Evolutionary conservation across 1,140 invertebrate genomes (phyloP).

Genomic region (Meloidogyne hapla): DNA sequence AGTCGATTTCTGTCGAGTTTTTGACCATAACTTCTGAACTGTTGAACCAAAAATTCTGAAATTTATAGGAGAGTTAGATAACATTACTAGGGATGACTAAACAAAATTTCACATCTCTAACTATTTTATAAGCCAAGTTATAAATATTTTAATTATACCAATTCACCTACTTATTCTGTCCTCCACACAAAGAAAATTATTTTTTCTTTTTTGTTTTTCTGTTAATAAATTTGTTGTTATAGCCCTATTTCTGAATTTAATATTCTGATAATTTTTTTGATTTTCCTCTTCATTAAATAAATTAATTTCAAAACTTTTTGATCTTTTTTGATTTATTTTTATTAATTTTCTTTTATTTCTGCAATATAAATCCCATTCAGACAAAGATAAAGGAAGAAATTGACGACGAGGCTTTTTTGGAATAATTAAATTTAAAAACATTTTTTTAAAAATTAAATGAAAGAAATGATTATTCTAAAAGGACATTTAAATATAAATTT

Average conservation of each 20-base stretch:
- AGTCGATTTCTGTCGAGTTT: too few species aligned
- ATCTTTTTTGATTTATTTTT: not conserved
- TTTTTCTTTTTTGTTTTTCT: not conserved
- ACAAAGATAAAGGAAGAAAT: slow-evolving; percentile 21
- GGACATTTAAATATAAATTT: not conserved
- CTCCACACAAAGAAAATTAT: not conserved
- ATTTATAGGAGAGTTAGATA: too few species aligned
- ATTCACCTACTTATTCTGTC: not conserved
- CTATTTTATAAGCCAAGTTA: not conserved
- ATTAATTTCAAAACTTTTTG: not conserved
- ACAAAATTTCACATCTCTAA: too few species aligned
- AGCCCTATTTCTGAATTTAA: not conserved
- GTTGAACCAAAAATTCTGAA: too few species aligned
- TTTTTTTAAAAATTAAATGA: not conserved
- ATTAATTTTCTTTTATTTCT: slow-evolving; percentile 21
- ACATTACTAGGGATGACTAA: too few species aligned
- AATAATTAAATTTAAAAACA: slow-evolving; percentile 7
- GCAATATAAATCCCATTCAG: slow-evolving; percentile 22
- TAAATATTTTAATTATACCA: not conserved
- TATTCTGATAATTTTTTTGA: not conserved
- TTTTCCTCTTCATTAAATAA: not conserved
- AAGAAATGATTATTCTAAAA: not conserved
- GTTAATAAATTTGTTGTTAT: not conserved
- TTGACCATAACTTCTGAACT: too few species aligned
- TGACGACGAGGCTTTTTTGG: slow-evolving; percentile 25